phyloP scores from a whole-genome alignment of 2,113 vertebrate genomes.

The Meriones unguiculatus region DNA sequence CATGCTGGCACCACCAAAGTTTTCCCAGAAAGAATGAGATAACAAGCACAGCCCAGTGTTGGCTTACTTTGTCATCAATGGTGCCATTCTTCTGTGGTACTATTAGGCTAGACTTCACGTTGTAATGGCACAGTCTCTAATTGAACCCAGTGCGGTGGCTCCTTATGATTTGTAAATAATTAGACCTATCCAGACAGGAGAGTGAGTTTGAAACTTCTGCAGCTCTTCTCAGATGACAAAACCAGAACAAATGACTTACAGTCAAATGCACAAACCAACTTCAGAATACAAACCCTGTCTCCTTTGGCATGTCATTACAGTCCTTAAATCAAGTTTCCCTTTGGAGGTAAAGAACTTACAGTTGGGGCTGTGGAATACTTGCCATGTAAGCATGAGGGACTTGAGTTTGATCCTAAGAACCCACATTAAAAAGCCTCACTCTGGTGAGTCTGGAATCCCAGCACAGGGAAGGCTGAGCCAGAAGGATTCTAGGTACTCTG shows the following conservation, averaged over 20 bases:
- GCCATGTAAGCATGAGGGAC: accelerated
- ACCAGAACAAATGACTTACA: not conserved
- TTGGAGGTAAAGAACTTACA: not conserved
- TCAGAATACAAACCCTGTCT: not conserved
- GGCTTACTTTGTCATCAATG: not conserved
- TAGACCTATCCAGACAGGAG: not conserved
- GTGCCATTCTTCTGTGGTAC: not conserved
- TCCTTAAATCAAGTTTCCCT: not conserved
- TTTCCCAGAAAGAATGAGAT: not conserved
- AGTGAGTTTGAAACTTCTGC: not conserved
- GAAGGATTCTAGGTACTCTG: not conserved
- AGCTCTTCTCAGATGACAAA: not conserved
- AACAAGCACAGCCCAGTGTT: not conserved
- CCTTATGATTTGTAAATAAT: not conserved
- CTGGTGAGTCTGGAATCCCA: not conserved
- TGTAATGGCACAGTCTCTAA: not conserved
- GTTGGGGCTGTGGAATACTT: too few relatives aligned
- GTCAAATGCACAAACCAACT: not conserved
- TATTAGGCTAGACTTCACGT: not conserved
- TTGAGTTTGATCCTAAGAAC: not conserved
- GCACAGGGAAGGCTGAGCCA: not conserved
- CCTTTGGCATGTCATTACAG: not conserved
- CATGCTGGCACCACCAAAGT: not conserved
- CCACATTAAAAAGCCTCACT: not conserved
- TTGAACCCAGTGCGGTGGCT: too few relatives aligned